phyloP scores from a whole-genome alignment of 1,140 invertebrate genomes.

The Lethocerus indicus region DNA sequence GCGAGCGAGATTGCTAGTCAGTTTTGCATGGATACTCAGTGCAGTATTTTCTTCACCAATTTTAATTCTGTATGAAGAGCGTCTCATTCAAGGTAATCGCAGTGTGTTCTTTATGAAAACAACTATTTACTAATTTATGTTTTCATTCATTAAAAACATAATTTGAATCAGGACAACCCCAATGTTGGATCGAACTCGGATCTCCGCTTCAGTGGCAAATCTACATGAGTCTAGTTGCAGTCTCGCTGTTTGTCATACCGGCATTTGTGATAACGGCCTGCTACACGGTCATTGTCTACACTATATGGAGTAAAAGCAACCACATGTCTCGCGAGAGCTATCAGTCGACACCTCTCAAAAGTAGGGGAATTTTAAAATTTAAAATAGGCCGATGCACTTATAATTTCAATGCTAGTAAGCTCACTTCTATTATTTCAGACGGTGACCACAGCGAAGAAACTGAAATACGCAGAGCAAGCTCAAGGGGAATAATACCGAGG shows the following conservation, averaged over 20 bases:
- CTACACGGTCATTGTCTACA: slow-evolving; percentile 80
- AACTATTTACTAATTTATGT: too few species aligned
- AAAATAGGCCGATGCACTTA: not conserved
- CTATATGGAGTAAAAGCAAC: slow-evolving; percentile 73
- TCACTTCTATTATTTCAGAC: not conserved
- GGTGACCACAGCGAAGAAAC: slow-evolving; percentile 9
- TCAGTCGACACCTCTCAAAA: slow-evolving; percentile 8
- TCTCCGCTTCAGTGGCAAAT: slow-evolving; percentile 64
- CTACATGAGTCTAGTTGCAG: slow-evolving; percentile 71
- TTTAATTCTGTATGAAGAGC: slow-evolving; percentile 65
- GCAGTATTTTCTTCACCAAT: slow-evolving; percentile 70
- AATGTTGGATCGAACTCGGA: slow-evolving; percentile 82
- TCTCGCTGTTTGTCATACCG: slow-evolving; percentile 72
- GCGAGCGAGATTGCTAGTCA: slow-evolving; percentile 58
- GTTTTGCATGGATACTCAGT: slow-evolving; percentile 66
- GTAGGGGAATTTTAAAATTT: not conserved
- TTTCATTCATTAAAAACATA: too few species aligned
- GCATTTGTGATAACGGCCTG: slow-evolving; percentile 79
- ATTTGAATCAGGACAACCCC: slow-evolving; percentile 43
- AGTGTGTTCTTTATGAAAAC: too few species aligned
- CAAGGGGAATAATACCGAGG: slow-evolving; percentile 70
- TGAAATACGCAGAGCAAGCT: slow-evolving; percentile 48
- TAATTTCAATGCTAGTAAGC: not conserved
- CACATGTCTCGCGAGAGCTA: slow-evolving; percentile 4
- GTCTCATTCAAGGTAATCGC: slow-evolving; percentile 45